Percentiles rank a stretch among this genome's conserved stretches.
These are phyloP conservation scores for Chelonia mydas DNA, from an alignment of 2,797 vertebrate species.

Conservation along the genomic window DNA sequence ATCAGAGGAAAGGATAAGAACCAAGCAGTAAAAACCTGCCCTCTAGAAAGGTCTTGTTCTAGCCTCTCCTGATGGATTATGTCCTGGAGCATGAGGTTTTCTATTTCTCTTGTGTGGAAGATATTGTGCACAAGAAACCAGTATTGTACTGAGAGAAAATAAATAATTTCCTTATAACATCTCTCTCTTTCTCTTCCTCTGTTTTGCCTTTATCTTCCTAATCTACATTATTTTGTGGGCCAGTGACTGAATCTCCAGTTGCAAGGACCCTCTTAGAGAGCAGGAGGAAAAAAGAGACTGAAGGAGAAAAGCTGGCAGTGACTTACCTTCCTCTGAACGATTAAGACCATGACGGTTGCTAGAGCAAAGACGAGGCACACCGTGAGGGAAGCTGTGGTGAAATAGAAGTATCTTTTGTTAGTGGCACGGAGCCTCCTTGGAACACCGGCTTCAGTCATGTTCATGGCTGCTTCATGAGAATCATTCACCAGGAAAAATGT, in stretches of 20 bases:
- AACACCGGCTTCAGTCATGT: conserved; percentile 44
- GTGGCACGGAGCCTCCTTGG: conserved; percentile 51
- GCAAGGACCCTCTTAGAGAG: neutral
- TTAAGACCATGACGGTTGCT: conserved; percentile 78
- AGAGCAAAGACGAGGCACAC: conserved; percentile 71
- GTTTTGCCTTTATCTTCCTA: neutral
- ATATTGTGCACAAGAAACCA: neutral
- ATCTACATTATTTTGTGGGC: neutral
- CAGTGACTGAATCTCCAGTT: neutral
- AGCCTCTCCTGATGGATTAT: neutral
- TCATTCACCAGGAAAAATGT: conserved; percentile 62
- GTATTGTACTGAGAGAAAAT: neutral
- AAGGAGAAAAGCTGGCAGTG: neutral
- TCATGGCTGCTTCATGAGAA: conserved; percentile 73
- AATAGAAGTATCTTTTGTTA: conserved; percentile 60
- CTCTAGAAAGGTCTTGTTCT: neutral
- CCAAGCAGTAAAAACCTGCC: neutral
- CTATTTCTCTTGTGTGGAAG: neutral
- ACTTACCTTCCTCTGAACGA: conserved; percentile 78
- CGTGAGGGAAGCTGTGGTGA: conserved; percentile 59
- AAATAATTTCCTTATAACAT: neutral
- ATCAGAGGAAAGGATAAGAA: neutral
- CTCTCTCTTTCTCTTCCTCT: neutral
- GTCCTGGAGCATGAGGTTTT: neutral
- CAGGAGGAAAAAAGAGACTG: neutral